phyloP scores from a whole-genome alignment of 2,888 invertebrate genomes.

The Pterostichus niger region DNA sequence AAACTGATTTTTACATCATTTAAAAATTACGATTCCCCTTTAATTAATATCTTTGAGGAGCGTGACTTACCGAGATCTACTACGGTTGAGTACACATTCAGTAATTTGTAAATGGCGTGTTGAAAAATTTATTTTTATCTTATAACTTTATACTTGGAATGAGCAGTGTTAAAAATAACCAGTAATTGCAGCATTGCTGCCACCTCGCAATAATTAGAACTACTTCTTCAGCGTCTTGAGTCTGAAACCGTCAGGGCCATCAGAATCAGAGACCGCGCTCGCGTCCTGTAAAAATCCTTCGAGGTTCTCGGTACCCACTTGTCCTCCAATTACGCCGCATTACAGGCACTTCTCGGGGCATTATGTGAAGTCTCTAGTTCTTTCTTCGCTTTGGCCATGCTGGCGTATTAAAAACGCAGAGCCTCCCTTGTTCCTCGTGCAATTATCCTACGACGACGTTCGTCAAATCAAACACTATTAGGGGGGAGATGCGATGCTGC shows the following conservation, averaged over 20 bases:
- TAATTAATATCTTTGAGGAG: too few species aligned
- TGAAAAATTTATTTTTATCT: too few species aligned
- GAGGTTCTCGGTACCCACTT: slow-evolving; percentile 11
- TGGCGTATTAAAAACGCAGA: slow-evolving; percentile 43
- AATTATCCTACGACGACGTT: slow-evolving; percentile 37
- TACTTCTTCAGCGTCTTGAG: slow-evolving; percentile 14
- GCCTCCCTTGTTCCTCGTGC: background rate
- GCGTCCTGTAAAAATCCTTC: background rate
- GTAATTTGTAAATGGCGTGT: too few species aligned
- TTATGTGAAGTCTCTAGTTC: slow-evolving; percentile 51
- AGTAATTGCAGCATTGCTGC: slow-evolving; percentile 17
- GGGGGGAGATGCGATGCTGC: slow-evolving; percentile 3
- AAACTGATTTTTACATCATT: too few species aligned
- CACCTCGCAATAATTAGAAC: slow-evolving; percentile 25
- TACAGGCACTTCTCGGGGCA: slow-evolving; percentile 52
- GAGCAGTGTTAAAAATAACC: slow-evolving; percentile 19
- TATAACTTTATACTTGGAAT: too few species aligned
- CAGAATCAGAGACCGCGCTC: background rate
- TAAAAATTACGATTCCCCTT: too few species aligned
- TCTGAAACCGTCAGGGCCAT: background rate
- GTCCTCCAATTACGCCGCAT: slow-evolving; percentile 59
- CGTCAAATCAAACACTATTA: slow-evolving; percentile 59
- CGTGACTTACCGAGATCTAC: too few species aligned
- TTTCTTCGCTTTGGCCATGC: slow-evolving; percentile 7
- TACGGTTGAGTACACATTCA: too few species aligned